phyloP scores from a whole-genome alignment of 2,113 vertebrate species.

The Nicator chloris region DNA sequence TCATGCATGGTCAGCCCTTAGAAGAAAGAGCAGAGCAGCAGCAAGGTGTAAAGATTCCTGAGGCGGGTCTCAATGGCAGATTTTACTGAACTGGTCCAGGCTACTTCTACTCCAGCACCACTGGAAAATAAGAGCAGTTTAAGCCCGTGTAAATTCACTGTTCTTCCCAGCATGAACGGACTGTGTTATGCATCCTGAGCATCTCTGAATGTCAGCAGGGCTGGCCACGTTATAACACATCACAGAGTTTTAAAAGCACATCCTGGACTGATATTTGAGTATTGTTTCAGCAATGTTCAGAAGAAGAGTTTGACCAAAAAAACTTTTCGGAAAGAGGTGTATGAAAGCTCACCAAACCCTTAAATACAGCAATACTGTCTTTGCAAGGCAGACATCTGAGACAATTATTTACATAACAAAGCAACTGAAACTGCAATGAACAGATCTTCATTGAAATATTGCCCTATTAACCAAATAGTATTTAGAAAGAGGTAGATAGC shows the following conservation, averaged over 20 bases:
- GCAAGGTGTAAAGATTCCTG: neutral
- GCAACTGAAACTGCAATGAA: neutral
- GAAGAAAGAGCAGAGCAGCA: neutral
- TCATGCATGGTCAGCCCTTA: neutral
- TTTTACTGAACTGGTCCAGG: neutral
- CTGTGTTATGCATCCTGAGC: neutral
- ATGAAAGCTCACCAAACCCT: neutral
- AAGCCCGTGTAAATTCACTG: neutral
- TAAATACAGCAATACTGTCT: neutral
- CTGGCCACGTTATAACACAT: neutral
- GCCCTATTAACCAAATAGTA: neutral
- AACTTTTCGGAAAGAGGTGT: neutral
- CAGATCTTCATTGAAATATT: neutral
- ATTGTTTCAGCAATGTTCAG: neutral
- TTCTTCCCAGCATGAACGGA: neutral
- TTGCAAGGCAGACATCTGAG: neutral
- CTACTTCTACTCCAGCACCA: neutral
- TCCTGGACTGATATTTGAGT: neutral
- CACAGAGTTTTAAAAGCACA: neutral
- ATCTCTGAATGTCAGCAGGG: rapidly evolving
- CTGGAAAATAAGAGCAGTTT: neutral
- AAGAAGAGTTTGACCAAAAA: neutral
- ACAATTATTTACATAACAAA: neutral
- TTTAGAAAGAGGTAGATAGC: neutral
- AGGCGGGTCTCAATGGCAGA: neutral